These are phyloP conservation scores for Synanthedon vespiformis DNA, from an alignment of 2,888 invertebrate species.

Conservation along the genomic window DNA sequence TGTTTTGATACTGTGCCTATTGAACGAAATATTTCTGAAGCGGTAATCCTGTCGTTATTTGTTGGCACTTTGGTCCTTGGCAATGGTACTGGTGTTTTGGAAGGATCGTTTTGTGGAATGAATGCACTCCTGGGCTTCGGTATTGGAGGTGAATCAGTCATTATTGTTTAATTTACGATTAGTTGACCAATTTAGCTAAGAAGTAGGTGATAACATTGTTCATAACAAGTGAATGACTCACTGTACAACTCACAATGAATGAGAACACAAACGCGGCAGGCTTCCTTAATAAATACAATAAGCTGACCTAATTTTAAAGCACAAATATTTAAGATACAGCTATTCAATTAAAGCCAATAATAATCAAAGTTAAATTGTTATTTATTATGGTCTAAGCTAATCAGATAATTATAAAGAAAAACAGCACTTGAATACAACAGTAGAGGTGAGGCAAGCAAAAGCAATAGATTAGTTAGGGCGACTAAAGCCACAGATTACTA, in stretches of 20 bases:
- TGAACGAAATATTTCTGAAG: slow-evolving; percentile 60
- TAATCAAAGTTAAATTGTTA: too few relatives aligned
- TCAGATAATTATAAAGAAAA: too few relatives aligned
- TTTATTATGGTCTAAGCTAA: too few relatives aligned
- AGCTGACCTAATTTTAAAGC: slow-evolving; percentile 13
- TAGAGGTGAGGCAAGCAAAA: too few relatives aligned
- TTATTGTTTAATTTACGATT: slow-evolving; percentile 7
- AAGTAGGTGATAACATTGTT: slow-evolving; percentile 26
- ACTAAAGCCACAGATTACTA: too few relatives aligned
- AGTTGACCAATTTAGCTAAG: slow-evolving; percentile 15
- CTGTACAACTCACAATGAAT: neutral
- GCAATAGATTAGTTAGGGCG: too few relatives aligned
- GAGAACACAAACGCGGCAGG: slow-evolving; percentile 5
- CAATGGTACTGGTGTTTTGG: slow-evolving; percentile 64
- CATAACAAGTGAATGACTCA: slow-evolving; percentile 16
- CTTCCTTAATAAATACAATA: slow-evolving; percentile 11
- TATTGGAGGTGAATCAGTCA: slow-evolving; percentile 56
- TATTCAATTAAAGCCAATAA: too few relatives aligned
- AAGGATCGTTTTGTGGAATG: slow-evolving; percentile 25
- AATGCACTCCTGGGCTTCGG: slow-evolving; percentile 49
- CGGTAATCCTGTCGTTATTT: slow-evolving; percentile 36
- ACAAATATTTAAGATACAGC: too few relatives aligned
- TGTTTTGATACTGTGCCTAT: slow-evolving; percentile 70
- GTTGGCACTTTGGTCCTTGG: slow-evolving; percentile 53
- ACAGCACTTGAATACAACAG: too few relatives aligned